These are phyloP conservation scores for Sylvietta virens DNA, from an alignment of 2,113 vertebrate genomes.

Conservation along the genomic window DNA sequence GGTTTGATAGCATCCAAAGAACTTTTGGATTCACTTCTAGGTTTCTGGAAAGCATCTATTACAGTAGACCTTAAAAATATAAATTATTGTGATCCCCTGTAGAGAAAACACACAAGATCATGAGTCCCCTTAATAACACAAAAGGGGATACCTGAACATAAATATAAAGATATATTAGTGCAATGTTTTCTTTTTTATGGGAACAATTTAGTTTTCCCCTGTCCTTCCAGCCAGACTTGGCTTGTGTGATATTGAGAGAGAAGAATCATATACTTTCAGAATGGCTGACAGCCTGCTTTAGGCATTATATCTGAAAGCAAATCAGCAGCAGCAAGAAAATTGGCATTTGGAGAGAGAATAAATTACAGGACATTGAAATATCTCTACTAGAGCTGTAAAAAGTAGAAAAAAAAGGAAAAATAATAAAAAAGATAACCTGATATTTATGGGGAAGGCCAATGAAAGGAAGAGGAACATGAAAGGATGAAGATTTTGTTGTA, in stretches of 20 bases:
- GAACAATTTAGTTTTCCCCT: constrained; percentile 38
- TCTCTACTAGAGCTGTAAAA: constrained; percentile 26
- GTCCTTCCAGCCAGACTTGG: constrained; percentile 13
- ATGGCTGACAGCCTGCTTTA: constrained; percentile 30
- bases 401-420: background rate
- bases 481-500: background rate
- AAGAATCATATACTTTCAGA: constrained; percentile 29
- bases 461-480: background rate
- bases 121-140: constrained; percentile 44
- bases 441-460: background rate
- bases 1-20: constrained; percentile 5
- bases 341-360: constrained; percentile 60
- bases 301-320: constrained; percentile 59
- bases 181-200: constrained; percentile 43
- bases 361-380: constrained; percentile 54
- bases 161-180: constrained; percentile 47
- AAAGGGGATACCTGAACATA: constrained; percentile 15
- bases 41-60: constrained; percentile 20
- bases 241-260: constrained; percentile 13
- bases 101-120: constrained; percentile 34
- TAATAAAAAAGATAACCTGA: background rate
- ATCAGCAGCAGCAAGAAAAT: constrained; percentile 32
- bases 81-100: constrained; percentile 33
- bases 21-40: background rate
- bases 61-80: constrained; percentile 24